These are phyloP conservation scores for Nephrotoma appendiculata DNA, from an alignment of 2,888 invertebrate genomes.

Conservation along the genomic window DNA sequence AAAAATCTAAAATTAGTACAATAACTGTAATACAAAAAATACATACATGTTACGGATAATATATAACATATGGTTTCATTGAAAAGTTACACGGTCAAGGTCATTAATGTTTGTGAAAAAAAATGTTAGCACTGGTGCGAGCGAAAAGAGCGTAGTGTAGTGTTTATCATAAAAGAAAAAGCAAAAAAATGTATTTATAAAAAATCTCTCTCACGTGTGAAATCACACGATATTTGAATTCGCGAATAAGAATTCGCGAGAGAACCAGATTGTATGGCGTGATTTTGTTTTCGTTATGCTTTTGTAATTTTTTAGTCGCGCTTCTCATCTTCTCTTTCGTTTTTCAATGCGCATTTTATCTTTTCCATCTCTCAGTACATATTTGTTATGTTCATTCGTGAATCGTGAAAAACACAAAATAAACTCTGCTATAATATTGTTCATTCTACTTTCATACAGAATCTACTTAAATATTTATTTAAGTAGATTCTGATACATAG, in stretches of 20 bases:
- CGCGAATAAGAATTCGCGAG: conserved; percentile 1
- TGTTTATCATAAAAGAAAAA: neutral
- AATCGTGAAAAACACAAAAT: neutral
- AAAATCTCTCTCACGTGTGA: neutral
- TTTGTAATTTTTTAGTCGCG: neutral
- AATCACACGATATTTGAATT: neutral
- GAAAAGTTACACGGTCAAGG: neutral
- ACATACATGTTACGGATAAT: neutral
- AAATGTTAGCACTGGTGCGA: neutral
- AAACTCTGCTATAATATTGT: neutral
- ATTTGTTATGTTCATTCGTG: neutral
- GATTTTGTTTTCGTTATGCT: neutral
- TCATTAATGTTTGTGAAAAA: neutral
- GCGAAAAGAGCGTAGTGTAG: neutral
- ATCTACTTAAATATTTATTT: too few relatives aligned
- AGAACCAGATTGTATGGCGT: neutral
- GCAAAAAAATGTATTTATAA: neutral
- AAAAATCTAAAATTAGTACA: neutral
- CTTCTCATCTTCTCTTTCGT: neutral
- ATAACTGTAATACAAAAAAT: neutral
- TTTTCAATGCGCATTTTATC: neutral
- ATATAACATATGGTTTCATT: neutral
- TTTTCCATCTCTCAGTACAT: neutral
- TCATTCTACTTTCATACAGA: neutral
- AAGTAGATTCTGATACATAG: neutral